phyloP scores from a whole-genome alignment of 2,888 invertebrate genomes.

The Physocephala rufipes region DNA sequence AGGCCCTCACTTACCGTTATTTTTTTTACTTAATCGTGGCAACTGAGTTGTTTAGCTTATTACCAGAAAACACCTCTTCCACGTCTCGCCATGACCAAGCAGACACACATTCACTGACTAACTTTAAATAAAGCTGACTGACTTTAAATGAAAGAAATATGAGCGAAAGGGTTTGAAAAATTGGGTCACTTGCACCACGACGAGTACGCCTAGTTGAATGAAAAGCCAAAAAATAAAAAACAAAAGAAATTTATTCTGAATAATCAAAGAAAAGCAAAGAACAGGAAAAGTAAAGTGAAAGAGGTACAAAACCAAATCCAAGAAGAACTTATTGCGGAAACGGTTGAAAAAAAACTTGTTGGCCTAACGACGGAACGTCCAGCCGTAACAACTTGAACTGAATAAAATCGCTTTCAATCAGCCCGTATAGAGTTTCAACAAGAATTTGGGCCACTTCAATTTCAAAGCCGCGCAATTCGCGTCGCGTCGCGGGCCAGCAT shows the following conservation, averaged over 20 bases:
- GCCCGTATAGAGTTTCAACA: neutral
- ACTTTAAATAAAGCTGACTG: constrained; percentile 14
- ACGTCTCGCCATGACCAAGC: no score
- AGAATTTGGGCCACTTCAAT: constrained; percentile 16
- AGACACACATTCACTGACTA: neutral
- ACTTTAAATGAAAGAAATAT: constrained; percentile 22
- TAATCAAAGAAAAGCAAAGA: constrained; percentile 1
- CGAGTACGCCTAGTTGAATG: constrained; percentile 17
- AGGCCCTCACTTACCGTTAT: no score
- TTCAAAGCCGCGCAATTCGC: neutral
- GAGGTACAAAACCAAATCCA: neutral
- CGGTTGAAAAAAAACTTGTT: neutral
- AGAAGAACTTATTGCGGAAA: neutral
- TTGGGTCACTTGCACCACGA: constrained; percentile 40
- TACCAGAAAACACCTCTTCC: no score
- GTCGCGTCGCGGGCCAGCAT: no score
- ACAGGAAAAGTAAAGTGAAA: constrained; percentile 3
- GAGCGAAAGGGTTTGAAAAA: constrained; percentile 21
- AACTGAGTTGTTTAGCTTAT: no score
- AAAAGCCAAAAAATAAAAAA: constrained; percentile 20
- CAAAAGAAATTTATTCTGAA: constrained; percentile 7
- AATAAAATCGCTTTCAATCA: neutral
- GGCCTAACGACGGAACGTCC: neutral
- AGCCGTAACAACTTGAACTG: neutral
- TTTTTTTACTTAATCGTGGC: no score